Percentiles rank a stretch among this genome's conserved stretches.
Conservation (phyloP, 2,888 invertebrate genomes). For the Leptura quadrifasciata region DNA sequence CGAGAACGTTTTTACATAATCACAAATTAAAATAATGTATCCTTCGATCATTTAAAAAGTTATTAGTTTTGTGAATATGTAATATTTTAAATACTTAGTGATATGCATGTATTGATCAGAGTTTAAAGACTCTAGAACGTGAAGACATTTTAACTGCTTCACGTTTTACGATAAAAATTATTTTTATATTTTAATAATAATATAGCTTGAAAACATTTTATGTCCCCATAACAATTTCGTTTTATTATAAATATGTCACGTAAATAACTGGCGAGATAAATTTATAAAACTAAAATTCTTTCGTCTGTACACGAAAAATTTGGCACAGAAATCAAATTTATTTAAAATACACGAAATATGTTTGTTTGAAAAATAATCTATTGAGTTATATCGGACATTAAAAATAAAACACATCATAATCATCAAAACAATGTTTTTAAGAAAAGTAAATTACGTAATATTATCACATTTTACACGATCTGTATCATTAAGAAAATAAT, state of each 20-base stretch:
- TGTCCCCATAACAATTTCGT: conserved; percentile 1
- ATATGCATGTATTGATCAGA: too few species aligned
- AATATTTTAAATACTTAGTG: too few species aligned
- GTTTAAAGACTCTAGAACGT: neutral
- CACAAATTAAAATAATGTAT: too few species aligned
- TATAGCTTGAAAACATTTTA: conserved; percentile 6
- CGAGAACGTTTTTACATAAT: too few species aligned
- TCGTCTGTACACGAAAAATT: neutral
- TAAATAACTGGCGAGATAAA: conserved; percentile 8
- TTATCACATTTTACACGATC: neutral
- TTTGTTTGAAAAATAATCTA: neutral
- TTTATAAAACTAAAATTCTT: conserved; percentile 9
- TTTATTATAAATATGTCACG: conserved; percentile 9
- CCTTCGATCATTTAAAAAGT: too few species aligned
- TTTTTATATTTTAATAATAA: conserved; percentile 7
- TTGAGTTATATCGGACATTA: neutral
- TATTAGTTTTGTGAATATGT: too few species aligned
- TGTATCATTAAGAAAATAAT: neutral
- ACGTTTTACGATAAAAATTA: neutral
- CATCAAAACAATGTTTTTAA: neutral
- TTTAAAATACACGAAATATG: neutral
- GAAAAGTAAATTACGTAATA: neutral
- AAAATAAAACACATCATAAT: neutral
- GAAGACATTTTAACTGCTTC: neutral
- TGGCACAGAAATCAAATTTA: conserved; percentile 14